Base-by-base conservation (phyloP, 1,140 invertebrate species). In the Aplysia californica region DNA sequence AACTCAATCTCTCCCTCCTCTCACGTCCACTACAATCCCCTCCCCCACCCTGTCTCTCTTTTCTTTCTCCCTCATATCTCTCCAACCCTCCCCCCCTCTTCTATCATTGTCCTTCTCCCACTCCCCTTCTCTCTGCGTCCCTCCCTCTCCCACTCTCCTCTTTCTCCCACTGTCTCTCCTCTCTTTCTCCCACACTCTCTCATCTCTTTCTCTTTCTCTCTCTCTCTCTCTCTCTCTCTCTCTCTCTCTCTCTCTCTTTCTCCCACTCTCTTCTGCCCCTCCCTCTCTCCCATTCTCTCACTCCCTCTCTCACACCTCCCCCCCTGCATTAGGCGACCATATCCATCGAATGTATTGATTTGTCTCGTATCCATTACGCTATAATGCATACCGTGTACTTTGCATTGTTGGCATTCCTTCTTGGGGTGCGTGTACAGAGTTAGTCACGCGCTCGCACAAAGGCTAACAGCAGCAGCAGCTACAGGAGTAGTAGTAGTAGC, bases 241-340 rank as follows among this genome's bases (percentile, higher is more conserved):
- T 61, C 58, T 61, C 58, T 61, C 58, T 61, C 58, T 61, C 58
- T 61, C 58, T 61, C 58, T 61, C 58, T 10, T 26, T 61, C 58
- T 61, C 58, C 26, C 58, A 10, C 10, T 61, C 58, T 61, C 58
- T 61, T 18, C 58, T 26, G 10, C 58, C 58, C 58, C 58, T 26
- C 26, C 58, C 58, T 26, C 58, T 31, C 58, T 61, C 58, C 26
- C 58, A 18, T 26, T 61, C 58, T 61, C 58, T 61, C 58, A 78
- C 6, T 56, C 68, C 82, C 80, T 76, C 80, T 80, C 58, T 61
- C 58, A 18, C 58, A 18, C 58, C 26, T 26, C 26, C 58, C 26
- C 58, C 26, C 58, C n/a, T n/a, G n/a, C n/a, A n/a, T n/a, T n/a
- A n/a, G n/a, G n/a, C n/a, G n/a, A n/a, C n/a, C n/a, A n/a, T n/a